Evolutionary conservation across 2,113 vertebrate genomes (phyloP), one percentile per base, ranked within the genome.

Genomic region (Nyctibius bracteatus): DNA sequence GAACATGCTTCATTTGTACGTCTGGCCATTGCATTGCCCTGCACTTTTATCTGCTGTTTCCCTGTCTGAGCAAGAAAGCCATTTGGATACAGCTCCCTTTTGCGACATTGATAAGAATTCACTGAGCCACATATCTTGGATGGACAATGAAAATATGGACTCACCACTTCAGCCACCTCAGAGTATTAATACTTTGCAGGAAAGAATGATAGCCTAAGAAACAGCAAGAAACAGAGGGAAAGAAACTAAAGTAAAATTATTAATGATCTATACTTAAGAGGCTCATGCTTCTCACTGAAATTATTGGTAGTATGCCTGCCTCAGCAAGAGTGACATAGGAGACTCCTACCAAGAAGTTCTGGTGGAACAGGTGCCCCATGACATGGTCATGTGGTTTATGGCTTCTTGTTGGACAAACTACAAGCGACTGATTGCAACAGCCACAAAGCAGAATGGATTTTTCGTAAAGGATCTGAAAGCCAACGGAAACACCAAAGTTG

Each of bases 121-220:
- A n/a, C 72, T 37, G 20, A 79, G 13, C 37, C 54, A 5, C 9
- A 14, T 54, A 28, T 66, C 55, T 84, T 73, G 49, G 21, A 49
- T 19, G 28, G 77, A 62, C 0, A 0, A 47, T 33, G 44, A 81
- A 77, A 81, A 71, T 0, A 1, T 58, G 41, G n/a, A 31, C 21
- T 62, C 5, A 4, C 22, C 9, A 33, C 14, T 31, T 65, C 5
- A 82, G 19, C 58, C 14, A 54, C 19, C 44, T 19, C 6, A 1
- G 77, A 83, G 24, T 41, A 33, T 59, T 87, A 54, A 39, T 39
- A 33, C 49, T 49, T 77, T 37, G 43, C 37, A 52, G 25, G 37
- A 68, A 68, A 81, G 17, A 78, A 52, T 11, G 5, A 51, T 17
- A 72, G 54, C 41, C 20, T 39, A 80, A 70, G 51, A 88, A 67